These are phyloP conservation scores for Gymnorhina tibicen DNA, from an alignment of 2,113 vertebrate genomes.

Conservation along the genomic window DNA sequence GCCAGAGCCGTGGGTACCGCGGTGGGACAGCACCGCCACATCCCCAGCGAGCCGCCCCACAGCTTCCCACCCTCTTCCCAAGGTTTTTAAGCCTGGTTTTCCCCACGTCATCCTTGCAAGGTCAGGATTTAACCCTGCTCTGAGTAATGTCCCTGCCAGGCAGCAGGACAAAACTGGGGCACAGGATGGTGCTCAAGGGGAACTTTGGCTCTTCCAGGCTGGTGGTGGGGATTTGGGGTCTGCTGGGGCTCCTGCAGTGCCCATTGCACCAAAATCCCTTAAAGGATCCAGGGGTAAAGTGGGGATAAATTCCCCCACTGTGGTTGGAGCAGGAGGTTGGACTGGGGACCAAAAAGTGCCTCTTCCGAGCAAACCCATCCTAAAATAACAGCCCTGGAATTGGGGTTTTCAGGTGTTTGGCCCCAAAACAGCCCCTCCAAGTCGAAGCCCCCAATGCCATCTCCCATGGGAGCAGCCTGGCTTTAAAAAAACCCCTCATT, in stretches of 20 bases:
- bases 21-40: fast-evolving
- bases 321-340: background rate
- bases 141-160: background rate
- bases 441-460: background rate
- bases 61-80: background rate
- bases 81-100: background rate
- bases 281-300: fast-evolving
- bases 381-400: background rate
- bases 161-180: background rate
- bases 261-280: background rate
- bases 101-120: background rate
- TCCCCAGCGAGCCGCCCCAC: background rate
- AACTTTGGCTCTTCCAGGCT: fast-evolving
- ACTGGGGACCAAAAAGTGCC: background rate
- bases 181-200: background rate
- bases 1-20: fast-evolving
- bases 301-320: background rate
- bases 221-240: background rate
- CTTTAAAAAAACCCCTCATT: background rate
- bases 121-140: background rate
- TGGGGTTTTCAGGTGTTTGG: background rate
- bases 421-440: background rate
- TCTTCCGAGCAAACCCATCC: background rate
- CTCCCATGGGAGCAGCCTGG: background rate
- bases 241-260: background rate